Evolutionary conservation across 2,797 vertebrate species (phyloP).

Genomic region (Scolopax rusticola): DNA sequence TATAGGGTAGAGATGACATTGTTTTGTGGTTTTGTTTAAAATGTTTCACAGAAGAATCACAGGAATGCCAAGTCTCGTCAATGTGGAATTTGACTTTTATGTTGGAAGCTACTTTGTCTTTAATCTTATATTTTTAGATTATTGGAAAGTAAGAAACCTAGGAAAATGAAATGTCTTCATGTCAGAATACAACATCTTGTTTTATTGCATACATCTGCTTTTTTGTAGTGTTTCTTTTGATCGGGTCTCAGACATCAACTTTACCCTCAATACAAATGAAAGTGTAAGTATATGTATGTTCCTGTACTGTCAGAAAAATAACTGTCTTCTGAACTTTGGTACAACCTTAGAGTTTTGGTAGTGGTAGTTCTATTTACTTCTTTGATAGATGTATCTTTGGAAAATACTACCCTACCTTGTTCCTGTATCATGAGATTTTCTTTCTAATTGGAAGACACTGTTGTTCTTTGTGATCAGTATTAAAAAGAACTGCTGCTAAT

Average conservation of each 20-base stretch:
- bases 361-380: background rate
- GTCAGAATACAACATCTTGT: background rate
- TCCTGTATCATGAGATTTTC: background rate
- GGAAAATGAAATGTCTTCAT: background rate
- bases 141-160: background rate
- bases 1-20: background rate
- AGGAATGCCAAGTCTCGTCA: background rate
- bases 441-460: background rate
- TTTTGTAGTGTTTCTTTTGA: constrained; percentile 97
- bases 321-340: background rate
- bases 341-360: background rate
- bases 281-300: constrained; percentile 90
- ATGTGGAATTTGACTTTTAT: background rate
- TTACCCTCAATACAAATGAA: constrained; percentile 98
- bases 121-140: background rate
- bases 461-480: background rate
- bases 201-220: constrained; percentile 34
- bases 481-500: background rate
- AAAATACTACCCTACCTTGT: background rate
- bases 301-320: background rate
- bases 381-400: background rate
- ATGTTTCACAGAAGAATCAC: background rate
- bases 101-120: background rate
- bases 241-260: constrained; percentile 99
- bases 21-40: background rate